Conservation (phyloP, 1,140 invertebrate genomes). For the Gerris buenoi region DNA sequence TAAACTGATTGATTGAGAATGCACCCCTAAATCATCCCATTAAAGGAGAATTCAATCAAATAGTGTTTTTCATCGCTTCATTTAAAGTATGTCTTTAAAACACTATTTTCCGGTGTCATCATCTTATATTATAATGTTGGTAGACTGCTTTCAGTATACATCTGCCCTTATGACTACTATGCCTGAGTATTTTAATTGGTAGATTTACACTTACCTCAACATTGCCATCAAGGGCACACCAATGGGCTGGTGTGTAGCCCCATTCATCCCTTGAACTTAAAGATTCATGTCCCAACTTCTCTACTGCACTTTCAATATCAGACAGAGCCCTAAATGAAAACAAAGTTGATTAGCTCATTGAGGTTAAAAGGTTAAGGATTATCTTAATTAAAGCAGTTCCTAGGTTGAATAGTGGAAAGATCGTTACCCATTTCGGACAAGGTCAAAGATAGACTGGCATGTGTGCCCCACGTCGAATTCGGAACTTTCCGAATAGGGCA, state of each 20-base stretch:
- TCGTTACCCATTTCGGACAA: conserved; percentile 43
- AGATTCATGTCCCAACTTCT: conserved; percentile 53
- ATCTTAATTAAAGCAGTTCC: neutral
- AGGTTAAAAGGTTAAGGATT: neutral
- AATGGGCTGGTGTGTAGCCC: conserved; percentile 82
- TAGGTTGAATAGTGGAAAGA: neutral
- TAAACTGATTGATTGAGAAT: too few relatives aligned
- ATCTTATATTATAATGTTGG: too few relatives aligned
- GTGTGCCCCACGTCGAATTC: conserved; percentile 29
- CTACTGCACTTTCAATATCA: conserved; percentile 58
- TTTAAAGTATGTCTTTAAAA: too few relatives aligned
- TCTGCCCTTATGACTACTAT: too few relatives aligned
- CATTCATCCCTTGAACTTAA: conserved; percentile 67
- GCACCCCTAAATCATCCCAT: too few relatives aligned
- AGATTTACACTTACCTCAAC: too few relatives aligned
- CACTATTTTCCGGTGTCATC: too few relatives aligned
- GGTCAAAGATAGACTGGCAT: conserved; percentile 43
- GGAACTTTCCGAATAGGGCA: conserved; percentile 31
- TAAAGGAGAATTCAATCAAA: neutral
- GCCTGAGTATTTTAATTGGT: too few relatives aligned
- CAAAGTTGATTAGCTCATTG: neutral
- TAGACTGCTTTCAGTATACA: too few relatives aligned
- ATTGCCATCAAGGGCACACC: conserved; percentile 76
- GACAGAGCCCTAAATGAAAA: conserved; percentile 54
- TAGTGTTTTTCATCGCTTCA: too few relatives aligned